Conservation (phyloP, 2,797 vertebrate species). For the Hybognathus amarus region DNA sequence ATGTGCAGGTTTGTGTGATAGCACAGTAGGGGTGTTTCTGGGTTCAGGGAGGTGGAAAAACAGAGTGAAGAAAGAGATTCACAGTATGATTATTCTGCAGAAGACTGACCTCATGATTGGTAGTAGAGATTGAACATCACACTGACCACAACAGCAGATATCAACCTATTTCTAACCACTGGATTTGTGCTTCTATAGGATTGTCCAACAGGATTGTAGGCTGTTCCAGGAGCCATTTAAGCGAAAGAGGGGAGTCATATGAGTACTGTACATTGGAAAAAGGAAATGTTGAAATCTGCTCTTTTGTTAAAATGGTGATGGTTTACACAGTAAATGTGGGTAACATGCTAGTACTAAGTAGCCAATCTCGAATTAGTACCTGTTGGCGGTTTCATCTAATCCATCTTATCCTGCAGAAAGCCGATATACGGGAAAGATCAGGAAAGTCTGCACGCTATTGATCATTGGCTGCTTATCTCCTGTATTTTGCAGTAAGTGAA, state of each 20-base stretch:
- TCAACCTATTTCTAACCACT: background rate
- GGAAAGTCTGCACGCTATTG: slow-evolving; percentile 50
- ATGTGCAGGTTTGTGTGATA: slow-evolving; percentile 40
- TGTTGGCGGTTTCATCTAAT: slow-evolving; percentile 45
- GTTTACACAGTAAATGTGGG: background rate
- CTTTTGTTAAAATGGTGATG: slow-evolving; percentile 5
- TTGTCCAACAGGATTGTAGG: slow-evolving; percentile 9
- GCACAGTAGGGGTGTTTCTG: slow-evolving; percentile 32
- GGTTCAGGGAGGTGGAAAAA: slow-evolving; percentile 17
- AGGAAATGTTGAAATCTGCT: background rate
- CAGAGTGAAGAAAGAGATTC: slow-evolving; percentile 14
- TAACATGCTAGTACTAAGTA: background rate
- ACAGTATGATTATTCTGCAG: slow-evolving; percentile 27
- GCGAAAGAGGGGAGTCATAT: background rate
- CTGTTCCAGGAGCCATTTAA: background rate
- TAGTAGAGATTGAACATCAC: slow-evolving; percentile 2
- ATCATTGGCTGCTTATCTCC: slow-evolving; percentile 56
- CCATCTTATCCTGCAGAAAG: slow-evolving; percentile 49
- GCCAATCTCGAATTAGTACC: background rate
- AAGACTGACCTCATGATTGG: slow-evolving; percentile 29
- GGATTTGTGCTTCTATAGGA: background rate
- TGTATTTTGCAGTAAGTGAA: slow-evolving; percentile 53
- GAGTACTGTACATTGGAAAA: background rate
- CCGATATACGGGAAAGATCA: slow-evolving; percentile 41
- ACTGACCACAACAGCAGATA: background rate